A percentile compares a stretch with the other conserved stretches of the same genome.
Evolutionary conservation across 2,113 vertebrate species (phyloP).

Genomic region (Corythornis madagascariensis): DNA sequence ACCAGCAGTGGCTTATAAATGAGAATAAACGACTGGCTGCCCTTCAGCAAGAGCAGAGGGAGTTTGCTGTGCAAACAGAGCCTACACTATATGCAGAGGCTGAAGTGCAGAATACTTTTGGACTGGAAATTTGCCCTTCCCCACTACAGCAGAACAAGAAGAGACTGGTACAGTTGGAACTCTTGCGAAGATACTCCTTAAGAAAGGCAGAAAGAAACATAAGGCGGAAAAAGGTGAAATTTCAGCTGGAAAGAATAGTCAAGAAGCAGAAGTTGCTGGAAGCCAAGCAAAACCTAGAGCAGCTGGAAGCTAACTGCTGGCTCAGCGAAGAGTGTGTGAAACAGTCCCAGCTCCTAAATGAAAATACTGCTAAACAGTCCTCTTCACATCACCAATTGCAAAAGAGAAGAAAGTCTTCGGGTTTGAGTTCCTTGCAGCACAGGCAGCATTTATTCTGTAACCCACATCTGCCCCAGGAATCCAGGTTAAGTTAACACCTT

Average conservation of each 20-base stretch:
- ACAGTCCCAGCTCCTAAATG: slow-evolving; percentile 24
- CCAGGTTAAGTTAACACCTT: slow-evolving; percentile 34
- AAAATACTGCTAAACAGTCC: not conserved
- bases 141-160: slow-evolving; percentile 76
- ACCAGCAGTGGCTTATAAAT: slow-evolving; percentile 85
- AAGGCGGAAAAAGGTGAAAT: slow-evolving; percentile 79
- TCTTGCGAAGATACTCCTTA: slow-evolving; percentile 78
- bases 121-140: slow-evolving; percentile 19
- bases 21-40: slow-evolving; percentile 78
- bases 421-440: slow-evolving; percentile 22
- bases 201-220: slow-evolving; percentile 79
- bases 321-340: slow-evolving; percentile 65
- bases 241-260: slow-evolving; percentile 86
- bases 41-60: slow-evolving; percentile 72
- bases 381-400: not conserved
- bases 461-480: not conserved
- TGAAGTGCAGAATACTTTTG: slow-evolving; percentile 54
- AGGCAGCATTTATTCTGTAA: slow-evolving; percentile 72
- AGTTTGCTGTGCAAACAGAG: slow-evolving; percentile 82
- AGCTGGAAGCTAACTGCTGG: slow-evolving; percentile 75
- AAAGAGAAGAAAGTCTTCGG: slow-evolving; percentile 1
- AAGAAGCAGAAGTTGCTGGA: slow-evolving; percentile 87
- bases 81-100: slow-evolving; percentile 19
- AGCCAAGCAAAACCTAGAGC: slow-evolving; percentile 84
- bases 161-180: slow-evolving; percentile 81